Percentiles rank a stretch among this genome's conserved stretches.
These are phyloP conservation scores for Momotus momota DNA, from an alignment of 2,797 vertebrate genomes.

Conservation along the genomic window DNA sequence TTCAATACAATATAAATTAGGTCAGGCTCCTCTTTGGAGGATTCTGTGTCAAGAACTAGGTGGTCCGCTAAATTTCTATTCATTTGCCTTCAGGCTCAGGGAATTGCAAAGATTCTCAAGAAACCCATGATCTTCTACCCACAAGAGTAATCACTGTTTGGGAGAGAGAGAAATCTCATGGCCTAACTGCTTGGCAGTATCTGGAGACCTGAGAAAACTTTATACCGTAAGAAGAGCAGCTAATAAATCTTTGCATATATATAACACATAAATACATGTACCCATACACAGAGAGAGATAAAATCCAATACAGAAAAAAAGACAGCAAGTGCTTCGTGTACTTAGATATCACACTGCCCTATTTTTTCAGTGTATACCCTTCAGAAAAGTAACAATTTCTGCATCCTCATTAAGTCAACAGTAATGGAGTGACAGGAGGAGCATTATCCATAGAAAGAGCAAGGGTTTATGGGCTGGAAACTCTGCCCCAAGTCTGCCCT, in stretches of 20 bases:
- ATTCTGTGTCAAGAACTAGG: slow-evolving; percentile 58
- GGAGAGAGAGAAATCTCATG: neutral
- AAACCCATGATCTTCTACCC: slow-evolving; percentile 19
- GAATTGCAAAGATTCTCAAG: slow-evolving; percentile 56
- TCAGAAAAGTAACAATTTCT: neutral
- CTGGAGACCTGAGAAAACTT: neutral
- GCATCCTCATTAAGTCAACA: neutral
- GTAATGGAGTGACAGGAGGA: neutral
- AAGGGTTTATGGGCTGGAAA: neutral
- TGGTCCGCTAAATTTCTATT: slow-evolving; percentile 66
- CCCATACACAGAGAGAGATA: neutral
- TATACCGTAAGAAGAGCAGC: neutral
- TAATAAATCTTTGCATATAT: neutral
- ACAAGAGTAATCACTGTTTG: slow-evolving; percentile 12
- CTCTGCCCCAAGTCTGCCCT: neutral
- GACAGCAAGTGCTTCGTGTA: neutral
- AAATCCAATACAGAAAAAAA: neutral
- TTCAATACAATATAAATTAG: slow-evolving; percentile 60
- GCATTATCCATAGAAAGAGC: neutral
- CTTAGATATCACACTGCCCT: neutral
- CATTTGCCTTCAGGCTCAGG: slow-evolving; percentile 56
- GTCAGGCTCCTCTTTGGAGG: slow-evolving; percentile 60
- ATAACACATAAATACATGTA: neutral
- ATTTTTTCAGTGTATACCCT: neutral
- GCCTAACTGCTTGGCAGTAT: neutral